Evolutionary conservation across 2,888 invertebrate species (phyloP), one percentile per base, ranked within the genome.

Genomic region (Orchesella flavescens): DNA sequence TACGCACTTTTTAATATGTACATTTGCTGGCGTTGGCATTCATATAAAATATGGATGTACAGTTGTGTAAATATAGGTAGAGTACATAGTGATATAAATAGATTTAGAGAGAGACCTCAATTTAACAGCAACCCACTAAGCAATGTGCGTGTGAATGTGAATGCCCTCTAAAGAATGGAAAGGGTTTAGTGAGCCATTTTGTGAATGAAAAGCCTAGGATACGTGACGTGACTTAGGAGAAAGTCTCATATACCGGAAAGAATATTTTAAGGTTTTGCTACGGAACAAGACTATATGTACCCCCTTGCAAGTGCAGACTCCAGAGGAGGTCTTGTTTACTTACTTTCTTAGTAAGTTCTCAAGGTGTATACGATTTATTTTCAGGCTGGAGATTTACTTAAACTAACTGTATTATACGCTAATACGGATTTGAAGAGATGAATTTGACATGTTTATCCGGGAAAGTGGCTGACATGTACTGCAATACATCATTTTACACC

Each of bases 121-220:
- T 21, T 61, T 61, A 53, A n/a, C 53, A 9, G 17, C n/a, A 53
- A 53, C 15, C 53, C 53, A n/a, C 15, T n/a, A 53, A 17, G 15
- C 53, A 59, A 59, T 21, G 59, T 59, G 59, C 59, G 59, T 49
- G 49, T 49, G 49, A n/a, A 44, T 57, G 57, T 57, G 57, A 59
- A 59, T 59, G 59, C 59, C 59, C 59, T 59, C 59, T 59, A 17
- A 59, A 59, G 59, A 59, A 59, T 59, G 59, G 59, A 4, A 12
- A 59, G 59, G 19, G 5, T 59, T 59, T 59, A 21, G 4, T 59
- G 59, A 59, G 12, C 17, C 59, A 59, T 59, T 59, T 59, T 59
- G 59, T 59, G 59, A 59, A 59, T 59, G 59, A 59, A 21, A 59
- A 21, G 12, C 17, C 21, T 17, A 59, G 19, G 17, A 3, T 12